Evolutionary conservation across 2,797 vertebrate genomes (phyloP).

Genomic region (Odontamblyopus lacepedii): DNA sequence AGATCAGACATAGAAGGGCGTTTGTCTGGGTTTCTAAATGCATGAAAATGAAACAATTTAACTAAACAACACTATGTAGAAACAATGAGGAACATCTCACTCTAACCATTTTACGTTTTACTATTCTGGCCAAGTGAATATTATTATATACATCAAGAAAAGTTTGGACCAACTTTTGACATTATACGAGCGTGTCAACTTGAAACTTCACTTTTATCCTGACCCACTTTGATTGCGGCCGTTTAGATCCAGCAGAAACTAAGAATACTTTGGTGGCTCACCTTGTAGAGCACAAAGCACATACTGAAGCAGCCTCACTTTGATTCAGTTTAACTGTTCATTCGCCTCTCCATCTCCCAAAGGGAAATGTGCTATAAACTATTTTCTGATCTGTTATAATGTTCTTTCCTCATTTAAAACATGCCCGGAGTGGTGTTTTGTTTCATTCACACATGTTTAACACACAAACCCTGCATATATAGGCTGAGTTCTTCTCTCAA

Average conservation of each 20-base stretch:
- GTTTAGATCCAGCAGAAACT: not conserved
- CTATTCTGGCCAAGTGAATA: not conserved
- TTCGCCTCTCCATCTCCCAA: not conserved
- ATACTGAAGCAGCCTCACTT: no score
- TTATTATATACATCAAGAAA: not conserved
- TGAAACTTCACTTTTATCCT: no score
- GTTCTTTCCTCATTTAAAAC: no score
- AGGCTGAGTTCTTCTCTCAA: no score
- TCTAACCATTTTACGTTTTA: not conserved
- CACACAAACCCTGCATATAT: no score
- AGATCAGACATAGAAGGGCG: slow-evolving; percentile 7
- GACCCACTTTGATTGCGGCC: not conserved
- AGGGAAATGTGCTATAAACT: not conserved
- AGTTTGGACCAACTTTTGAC: not conserved
- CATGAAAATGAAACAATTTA: not conserved
- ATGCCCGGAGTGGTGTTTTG: no score
- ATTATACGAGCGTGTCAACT: not conserved
- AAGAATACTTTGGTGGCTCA: not conserved
- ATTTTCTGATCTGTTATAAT: no score
- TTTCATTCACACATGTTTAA: no score
- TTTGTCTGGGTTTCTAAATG: not conserved
- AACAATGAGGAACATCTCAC: not conserved
- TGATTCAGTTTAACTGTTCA: not conserved
- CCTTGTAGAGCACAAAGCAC: no score
- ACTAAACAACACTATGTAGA: not conserved